Conservation (phyloP, 2,888 invertebrate species). For the Phyllotreta cruciferae region DNA sequence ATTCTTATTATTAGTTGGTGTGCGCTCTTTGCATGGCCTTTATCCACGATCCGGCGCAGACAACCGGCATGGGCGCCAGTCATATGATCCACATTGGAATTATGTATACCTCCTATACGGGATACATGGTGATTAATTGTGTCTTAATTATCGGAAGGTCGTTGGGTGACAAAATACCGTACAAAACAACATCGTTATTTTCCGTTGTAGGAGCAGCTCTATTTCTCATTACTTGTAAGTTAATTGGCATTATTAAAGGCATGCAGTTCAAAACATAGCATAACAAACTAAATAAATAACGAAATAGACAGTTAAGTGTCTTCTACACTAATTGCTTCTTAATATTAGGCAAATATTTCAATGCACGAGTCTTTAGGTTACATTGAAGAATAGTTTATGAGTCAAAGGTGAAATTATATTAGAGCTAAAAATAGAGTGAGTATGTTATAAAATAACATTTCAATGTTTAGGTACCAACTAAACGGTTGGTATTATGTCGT, state of each 20-base stretch:
- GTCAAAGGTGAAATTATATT: no score
- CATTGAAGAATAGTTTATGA: no score
- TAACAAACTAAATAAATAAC: no score
- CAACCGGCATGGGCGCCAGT: constrained; percentile 63
- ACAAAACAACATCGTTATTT: constrained; percentile 70
- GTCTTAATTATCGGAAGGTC: constrained; percentile 68
- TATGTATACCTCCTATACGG: constrained; percentile 71
- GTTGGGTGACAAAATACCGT: constrained; percentile 69
- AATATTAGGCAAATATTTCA: no score
- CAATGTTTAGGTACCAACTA: no score
- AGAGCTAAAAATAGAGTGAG: no score
- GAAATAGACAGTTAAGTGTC: no score
- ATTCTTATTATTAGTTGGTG: constrained; percentile 62
- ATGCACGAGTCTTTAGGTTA: no score
- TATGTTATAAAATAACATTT: no score
- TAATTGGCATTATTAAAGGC: neutral
- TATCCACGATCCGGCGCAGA: constrained; percentile 69
- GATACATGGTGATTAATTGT: constrained; percentile 71
- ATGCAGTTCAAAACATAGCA: no score
- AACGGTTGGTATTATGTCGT: no score
- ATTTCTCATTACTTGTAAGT: constrained; percentile 65
- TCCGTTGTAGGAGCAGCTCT: constrained; percentile 68
- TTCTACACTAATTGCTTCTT: no score
- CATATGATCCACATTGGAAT: constrained; percentile 69
- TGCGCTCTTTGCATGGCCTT: constrained; percentile 70